Conservation (phyloP, 2,113 vertebrate genomes). For the Camelus bactrianus region DNA sequence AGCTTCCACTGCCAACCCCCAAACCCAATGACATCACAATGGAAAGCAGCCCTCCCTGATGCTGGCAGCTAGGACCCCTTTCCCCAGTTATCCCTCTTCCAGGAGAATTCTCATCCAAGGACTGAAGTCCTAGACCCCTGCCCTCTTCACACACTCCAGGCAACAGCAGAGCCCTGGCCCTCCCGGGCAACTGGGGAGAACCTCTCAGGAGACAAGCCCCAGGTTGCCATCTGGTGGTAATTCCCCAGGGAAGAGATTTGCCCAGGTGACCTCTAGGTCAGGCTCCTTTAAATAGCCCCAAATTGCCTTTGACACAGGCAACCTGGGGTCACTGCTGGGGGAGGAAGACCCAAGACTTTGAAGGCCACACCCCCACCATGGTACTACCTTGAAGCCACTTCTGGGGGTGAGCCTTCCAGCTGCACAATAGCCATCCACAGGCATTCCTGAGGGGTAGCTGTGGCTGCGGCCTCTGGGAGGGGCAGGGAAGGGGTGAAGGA, state of each 20-base stretch:
- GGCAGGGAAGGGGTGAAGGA: conserved; percentile 29
- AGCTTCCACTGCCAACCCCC: not conserved
- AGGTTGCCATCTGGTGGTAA: conserved; percentile 86
- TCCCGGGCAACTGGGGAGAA: not conserved
- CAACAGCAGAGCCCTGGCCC: not conserved
- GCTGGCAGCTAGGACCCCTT: not conserved
- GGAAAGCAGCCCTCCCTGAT: not conserved
- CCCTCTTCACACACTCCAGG: not conserved
- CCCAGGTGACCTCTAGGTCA: conserved; percentile 89
- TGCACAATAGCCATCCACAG: not conserved
- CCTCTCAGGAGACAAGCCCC: conserved; percentile 60
- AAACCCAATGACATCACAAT: not conserved
- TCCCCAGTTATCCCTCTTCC: not conserved
- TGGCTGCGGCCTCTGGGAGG: not conserved
- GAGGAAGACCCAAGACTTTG: conserved; percentile 71
- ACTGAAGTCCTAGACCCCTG: not conserved
- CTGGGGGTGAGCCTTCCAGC: conserved; percentile 50
- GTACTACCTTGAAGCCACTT: conserved; percentile 61
- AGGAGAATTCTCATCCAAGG: conserved; percentile 12
- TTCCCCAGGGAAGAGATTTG: conserved; percentile 85
- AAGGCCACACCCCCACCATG: conserved; percentile 51
- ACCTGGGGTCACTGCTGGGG: conserved; percentile 72
- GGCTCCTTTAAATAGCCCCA: conserved; percentile 94
- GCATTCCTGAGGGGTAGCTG: conserved; percentile 33
- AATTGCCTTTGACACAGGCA: conserved; percentile 86